Percentiles rank a stretch among this genome's conserved stretches.
phyloP scores from a whole-genome alignment of 2,113 vertebrate genomes.

The Halcyon malimbica region DNA sequence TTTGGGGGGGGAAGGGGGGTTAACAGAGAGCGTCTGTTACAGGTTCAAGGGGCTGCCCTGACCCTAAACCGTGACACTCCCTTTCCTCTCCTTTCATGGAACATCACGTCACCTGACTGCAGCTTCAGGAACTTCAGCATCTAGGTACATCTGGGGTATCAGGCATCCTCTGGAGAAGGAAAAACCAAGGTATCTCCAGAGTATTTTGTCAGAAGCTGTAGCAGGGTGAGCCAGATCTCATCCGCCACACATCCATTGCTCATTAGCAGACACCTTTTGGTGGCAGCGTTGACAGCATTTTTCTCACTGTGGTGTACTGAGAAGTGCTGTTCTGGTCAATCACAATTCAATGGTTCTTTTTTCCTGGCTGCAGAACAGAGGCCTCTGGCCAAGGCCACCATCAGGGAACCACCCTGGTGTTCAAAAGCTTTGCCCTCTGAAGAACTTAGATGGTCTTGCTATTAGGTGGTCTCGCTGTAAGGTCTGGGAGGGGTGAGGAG shows the following conservation, averaged over 20 bases:
- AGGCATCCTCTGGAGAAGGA: accelerated
- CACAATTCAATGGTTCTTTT: neutral
- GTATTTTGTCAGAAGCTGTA: neutral
- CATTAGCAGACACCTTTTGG: neutral
- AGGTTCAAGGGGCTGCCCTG: too few relatives aligned
- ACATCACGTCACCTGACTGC: neutral
- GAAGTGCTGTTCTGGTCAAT: neutral
- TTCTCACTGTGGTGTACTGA: neutral
- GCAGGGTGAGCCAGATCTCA: neutral
- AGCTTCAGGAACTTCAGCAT: neutral
- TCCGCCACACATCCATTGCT: neutral
- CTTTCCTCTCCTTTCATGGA: neutral
- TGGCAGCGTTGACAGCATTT: neutral
- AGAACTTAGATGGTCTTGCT: neutral
- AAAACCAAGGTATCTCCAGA: neutral
- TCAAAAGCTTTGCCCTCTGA: neutral
- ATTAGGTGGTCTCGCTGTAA: neutral
- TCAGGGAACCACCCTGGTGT: accelerated
- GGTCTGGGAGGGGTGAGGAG: neutral
- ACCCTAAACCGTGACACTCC: too few relatives aligned
- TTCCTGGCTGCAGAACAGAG: neutral
- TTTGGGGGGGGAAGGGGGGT: too few relatives aligned
- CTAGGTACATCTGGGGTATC: neutral
- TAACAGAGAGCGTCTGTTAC: too few relatives aligned
- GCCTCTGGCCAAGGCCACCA: neutral